phyloP scores from a whole-genome alignment of 2,888 invertebrate genomes.

The Dendrolimus pini region DNA sequence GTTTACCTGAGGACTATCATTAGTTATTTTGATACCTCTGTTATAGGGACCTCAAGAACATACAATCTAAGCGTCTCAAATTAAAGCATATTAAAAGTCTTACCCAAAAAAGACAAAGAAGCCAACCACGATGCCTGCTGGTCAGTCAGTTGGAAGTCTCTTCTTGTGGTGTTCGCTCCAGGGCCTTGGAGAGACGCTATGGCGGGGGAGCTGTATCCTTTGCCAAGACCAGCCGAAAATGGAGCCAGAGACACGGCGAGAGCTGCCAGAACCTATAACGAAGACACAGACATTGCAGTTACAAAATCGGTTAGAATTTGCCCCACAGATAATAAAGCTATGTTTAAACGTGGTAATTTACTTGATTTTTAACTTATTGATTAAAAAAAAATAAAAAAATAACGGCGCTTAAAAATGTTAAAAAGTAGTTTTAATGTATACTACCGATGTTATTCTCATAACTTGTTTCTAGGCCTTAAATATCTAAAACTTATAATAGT shows the following conservation, averaged over 20 bases:
- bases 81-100: constrained; percentile 13
- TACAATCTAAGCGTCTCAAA: background rate
- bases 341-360: too few species aligned
- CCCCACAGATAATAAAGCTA: too few species aligned
- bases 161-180: constrained; percentile 58
- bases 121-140: constrained; percentile 87
- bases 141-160: constrained; percentile 77
- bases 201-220: constrained; percentile 85
- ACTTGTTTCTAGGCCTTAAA: background rate
- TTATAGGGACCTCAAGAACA: too few species aligned
- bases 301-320: too few species aligned
- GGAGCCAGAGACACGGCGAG: constrained; percentile 84
- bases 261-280: constrained; percentile 80
- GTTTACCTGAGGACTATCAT: too few species aligned
- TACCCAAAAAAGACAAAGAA: constrained; percentile 81
- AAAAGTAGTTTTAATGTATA: too few species aligned
- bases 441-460: too few species aligned
- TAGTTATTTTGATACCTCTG: too few species aligned
- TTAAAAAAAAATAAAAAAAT: constrained; percentile 5
- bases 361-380: too few species aligned
- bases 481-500: too few species aligned
- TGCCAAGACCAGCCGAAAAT: constrained; percentile 83
- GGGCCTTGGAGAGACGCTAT: constrained; percentile 82
- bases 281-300: too few species aligned
- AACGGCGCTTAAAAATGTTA: background rate